Evolutionary conservation across 2,113 vertebrate species (phyloP).

Genomic region (Xiphophorus maculatus): DNA sequence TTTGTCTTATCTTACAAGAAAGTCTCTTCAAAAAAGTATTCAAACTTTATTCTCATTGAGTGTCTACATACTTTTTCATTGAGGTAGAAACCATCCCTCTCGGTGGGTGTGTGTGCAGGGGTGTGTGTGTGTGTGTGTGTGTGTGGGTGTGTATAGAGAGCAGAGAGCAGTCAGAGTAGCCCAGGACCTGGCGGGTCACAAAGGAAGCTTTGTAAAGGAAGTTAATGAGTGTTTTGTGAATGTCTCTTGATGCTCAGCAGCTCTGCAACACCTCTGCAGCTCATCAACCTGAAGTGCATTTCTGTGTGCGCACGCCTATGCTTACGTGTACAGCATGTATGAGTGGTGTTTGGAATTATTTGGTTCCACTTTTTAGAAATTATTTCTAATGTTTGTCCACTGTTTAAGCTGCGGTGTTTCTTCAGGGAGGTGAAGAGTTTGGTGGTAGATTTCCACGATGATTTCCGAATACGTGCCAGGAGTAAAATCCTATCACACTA

Average conservation of each 20-base stretch:
- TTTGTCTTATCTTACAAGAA: constrained; percentile 46
- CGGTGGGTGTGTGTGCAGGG: constrained; percentile 13
- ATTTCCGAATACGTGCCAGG: constrained; percentile 35
- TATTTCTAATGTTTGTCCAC: constrained; percentile 81
- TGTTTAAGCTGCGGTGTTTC: constrained; percentile 75
- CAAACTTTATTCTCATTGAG: constrained; percentile 67
- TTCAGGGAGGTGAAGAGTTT: constrained; percentile 26
- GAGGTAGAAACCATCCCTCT: constrained; percentile 20
- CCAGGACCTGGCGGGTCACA: constrained; percentile 74
- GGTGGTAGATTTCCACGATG: constrained; percentile 47
- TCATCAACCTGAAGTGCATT: constrained; percentile 60
- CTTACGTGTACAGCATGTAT: constrained; percentile 35
- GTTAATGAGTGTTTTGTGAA: constrained; percentile 81
- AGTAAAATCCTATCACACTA: constrained; percentile 76
- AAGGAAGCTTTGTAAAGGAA: constrained; percentile 77
- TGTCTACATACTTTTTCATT: constrained; percentile 64
- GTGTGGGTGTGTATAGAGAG: constrained; percentile 30
- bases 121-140: constrained; percentile 32
- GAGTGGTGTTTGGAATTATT: constrained; percentile 63
- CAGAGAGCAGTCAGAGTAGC: constrained; percentile 45
- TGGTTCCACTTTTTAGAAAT: constrained; percentile 74
- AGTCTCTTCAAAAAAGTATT: constrained; percentile 33
- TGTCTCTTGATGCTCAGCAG: constrained; percentile 71
- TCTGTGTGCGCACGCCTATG: constrained; percentile 3
- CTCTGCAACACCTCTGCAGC: constrained; percentile 72